Evolutionary conservation across 1,140 invertebrate species (phyloP).

Genomic region (Trichonephila clavata): DNA sequence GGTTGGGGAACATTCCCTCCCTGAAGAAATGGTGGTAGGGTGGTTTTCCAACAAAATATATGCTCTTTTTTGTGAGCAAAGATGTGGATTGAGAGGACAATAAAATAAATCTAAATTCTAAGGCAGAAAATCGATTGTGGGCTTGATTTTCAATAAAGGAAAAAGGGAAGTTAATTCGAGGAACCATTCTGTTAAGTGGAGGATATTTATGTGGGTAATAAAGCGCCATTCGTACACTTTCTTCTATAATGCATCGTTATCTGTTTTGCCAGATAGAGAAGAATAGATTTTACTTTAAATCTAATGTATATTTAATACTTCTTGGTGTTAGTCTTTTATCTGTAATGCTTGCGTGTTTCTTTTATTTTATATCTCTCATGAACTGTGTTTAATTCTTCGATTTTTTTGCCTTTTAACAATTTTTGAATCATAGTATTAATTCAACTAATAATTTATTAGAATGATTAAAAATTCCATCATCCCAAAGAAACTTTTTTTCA

Average conservation of each 20-base stretch:
- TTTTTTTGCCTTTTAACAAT: too few relatives aligned
- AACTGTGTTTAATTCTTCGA: too few relatives aligned
- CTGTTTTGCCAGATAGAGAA: not conserved
- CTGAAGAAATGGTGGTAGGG: not conserved
- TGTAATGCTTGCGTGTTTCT: not conserved
- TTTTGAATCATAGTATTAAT: too few relatives aligned
- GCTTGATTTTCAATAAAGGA: conserved; percentile 12
- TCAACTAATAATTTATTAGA: too few relatives aligned
- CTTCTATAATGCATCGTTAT: not conserved
- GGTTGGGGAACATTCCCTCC: not conserved
- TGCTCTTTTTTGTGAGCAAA: not conserved
- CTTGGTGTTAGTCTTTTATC: not conserved
- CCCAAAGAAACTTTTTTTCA: too few relatives aligned
- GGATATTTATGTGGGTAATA: conserved; percentile 25
- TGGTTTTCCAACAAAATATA: not conserved
- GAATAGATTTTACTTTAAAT: not conserved
- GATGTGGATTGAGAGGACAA: not conserved
- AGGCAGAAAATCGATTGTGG: conserved; percentile 10
- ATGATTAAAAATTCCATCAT: too few relatives aligned
- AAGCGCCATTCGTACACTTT: not conserved
- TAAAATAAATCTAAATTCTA: conserved; percentile 19
- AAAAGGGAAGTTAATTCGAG: conserved; percentile 17
- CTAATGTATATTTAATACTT: not conserved
- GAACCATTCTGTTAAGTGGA: conserved; percentile 17
- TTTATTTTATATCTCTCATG: too few relatives aligned